Evolutionary conservation across 2,888 invertebrate species (phyloP), one percentile per base, ranked within the genome.

Genomic region (Minunthozetes semirufus): DNA sequence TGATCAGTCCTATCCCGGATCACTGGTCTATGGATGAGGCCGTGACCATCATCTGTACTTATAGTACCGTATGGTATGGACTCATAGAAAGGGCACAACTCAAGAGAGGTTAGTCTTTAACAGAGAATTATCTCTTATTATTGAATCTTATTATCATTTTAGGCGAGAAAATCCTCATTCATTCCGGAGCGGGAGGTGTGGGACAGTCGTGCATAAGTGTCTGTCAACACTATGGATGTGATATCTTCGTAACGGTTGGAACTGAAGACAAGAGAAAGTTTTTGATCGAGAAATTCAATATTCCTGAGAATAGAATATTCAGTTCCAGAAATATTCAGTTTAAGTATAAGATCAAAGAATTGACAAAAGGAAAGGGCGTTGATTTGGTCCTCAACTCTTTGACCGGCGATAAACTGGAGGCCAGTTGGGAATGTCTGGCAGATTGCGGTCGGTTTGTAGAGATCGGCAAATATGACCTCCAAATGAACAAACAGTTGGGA

Each of bases 181-280:
- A 97, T 83, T 94, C 96, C 74, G 96, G 96, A 78, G 89, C 92
- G 78, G 97, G 96, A 75, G 96, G 95, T 81, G 96, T 97, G 48
- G 98, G 98, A 8, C 95, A 96, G 86, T 96, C 98, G 1, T 95
- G 97, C 77, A 95, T 98, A 80, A 87, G 93, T 25, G 91, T 98
- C 80, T 95, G 96, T 72, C 87, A 97, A 73, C 89, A 90, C 82
- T 88, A 90, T 83, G 94, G 94, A 71, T 90, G 94, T 84, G 88
- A 87, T 73, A 94, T 95, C 9, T 94, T 87, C 85, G 93, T 96
- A 15, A 98, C 97, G 0, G 95, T 95, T 72, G 93, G 86, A 71
- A 80, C 80, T 76, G 84, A 88, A 79, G 91, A 92, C 78, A 96
- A 96, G 85, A 87, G 91, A 77, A 89, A 91, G 75, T 96, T 93